phyloP scores from a whole-genome alignment of 1,140 invertebrate genomes.

The Ips typographus region DNA sequence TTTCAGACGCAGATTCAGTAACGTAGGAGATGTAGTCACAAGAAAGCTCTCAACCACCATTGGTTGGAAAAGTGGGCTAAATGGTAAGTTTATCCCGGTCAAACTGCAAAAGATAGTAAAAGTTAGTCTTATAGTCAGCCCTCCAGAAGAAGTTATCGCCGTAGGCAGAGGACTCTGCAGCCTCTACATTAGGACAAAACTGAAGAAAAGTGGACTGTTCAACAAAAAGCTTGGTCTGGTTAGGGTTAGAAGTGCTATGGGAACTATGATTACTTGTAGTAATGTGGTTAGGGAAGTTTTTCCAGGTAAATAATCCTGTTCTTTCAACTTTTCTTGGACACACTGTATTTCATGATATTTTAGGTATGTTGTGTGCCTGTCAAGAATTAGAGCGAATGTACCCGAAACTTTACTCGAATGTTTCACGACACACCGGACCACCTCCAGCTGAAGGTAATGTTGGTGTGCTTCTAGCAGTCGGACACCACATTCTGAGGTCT shows the following conservation, averaged over 20 bases:
- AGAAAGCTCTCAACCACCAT: conserved; percentile 71
- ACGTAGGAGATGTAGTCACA: conserved; percentile 69
- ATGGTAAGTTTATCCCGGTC: conserved; percentile 6
- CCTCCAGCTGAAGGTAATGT: conserved; percentile 55
- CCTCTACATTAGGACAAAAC: conserved; percentile 65
- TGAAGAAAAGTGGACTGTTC: conserved; percentile 66
- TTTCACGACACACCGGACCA: conserved; percentile 58
- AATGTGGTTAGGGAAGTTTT: conserved; percentile 38
- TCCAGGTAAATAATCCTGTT: conserved; percentile 26
- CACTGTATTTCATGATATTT: conserved; percentile 7
- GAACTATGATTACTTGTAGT: conserved; percentile 46
- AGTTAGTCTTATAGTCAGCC: conserved; percentile 45
- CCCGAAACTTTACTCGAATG: conserved; percentile 62
- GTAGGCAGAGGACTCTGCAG: conserved; percentile 61
- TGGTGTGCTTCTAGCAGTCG: conserved; percentile 60
- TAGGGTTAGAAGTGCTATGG: conserved; percentile 62
- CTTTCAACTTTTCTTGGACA: background rate
- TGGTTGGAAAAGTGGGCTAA: conserved; percentile 60
- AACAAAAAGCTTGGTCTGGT: conserved; percentile 71
- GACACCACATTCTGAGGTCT: conserved; percentile 55
- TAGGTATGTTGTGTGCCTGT: conserved; percentile 57
- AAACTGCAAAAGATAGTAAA: background rate
- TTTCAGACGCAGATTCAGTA: conserved; percentile 60
- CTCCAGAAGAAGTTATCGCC: conserved; percentile 60
- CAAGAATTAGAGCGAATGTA: conserved; percentile 67